Conservation (phyloP, 2,888 invertebrate species). For the Diplazon laetatorius region DNA sequence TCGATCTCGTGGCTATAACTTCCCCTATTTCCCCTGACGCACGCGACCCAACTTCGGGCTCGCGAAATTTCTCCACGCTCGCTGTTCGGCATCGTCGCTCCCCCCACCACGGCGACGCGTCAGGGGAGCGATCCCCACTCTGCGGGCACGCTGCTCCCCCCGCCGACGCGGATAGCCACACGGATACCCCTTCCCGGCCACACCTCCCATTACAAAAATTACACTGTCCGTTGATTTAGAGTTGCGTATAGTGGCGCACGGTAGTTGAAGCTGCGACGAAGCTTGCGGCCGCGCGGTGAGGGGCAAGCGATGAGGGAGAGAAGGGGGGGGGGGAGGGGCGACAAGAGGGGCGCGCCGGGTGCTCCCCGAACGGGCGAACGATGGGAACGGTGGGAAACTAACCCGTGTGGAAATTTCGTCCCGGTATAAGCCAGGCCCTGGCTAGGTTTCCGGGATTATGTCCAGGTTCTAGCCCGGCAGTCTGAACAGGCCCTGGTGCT, state of each 20-base stretch:
- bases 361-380: constrained; percentile 39
- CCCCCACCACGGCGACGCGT: constrained; percentile 63
- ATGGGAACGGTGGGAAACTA: constrained; percentile 74
- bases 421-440: too few species aligned
- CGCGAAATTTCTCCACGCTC: constrained; percentile 2
- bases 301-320: constrained; percentile 43
- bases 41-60: constrained; percentile 33
- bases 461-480: too few species aligned
- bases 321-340: constrained; percentile 50
- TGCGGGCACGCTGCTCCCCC: constrained; percentile 36
- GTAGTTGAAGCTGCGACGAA: constrained; percentile 62
- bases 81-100: constrained; percentile 24
- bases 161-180: constrained; percentile 55
- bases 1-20: constrained; percentile 36
- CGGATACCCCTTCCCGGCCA: constrained; percentile 77
- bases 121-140: constrained; percentile 64
- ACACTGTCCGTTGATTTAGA: constrained; percentile 82
- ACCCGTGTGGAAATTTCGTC: too few species aligned
- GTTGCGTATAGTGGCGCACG: constrained; percentile 77
- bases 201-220: constrained; percentile 83
- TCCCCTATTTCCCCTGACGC: constrained; percentile 56
- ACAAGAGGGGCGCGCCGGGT: constrained; percentile 52
- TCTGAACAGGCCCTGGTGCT: too few species aligned
- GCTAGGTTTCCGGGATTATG: too few species aligned
- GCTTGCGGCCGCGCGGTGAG: constrained; percentile 44